Evolutionary conservation across 1,140 invertebrate genomes (phyloP).

Genomic region (Calycopis cecrops): DNA sequence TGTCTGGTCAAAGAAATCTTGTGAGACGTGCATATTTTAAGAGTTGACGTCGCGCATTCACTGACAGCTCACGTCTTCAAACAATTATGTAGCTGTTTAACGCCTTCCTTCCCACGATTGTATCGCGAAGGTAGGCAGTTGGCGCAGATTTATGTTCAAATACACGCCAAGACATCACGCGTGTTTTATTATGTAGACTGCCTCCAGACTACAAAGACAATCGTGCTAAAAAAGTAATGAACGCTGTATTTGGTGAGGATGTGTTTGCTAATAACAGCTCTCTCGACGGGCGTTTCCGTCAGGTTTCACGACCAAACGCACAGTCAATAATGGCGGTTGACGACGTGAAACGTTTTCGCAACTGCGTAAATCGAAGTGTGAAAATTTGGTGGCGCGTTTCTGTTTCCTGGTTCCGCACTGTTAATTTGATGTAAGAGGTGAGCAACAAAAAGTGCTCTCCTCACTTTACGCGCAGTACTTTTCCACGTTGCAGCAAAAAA

Average conservation of each 20-base stretch:
- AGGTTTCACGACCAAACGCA: constrained; percentile 6
- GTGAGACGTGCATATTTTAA: constrained; percentile 30
- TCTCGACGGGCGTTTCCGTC: neutral
- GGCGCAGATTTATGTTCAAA: constrained; percentile 51
- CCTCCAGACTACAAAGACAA: constrained; percentile 22
- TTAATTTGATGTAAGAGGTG: constrained; percentile 55
- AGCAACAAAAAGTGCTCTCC: constrained; percentile 6
- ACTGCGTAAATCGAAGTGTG: constrained; percentile 39
- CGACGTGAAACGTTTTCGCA: constrained; percentile 27
- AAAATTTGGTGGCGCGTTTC: constrained; percentile 42
- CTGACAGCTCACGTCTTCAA: constrained; percentile 49
- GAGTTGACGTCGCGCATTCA: constrained; percentile 38
- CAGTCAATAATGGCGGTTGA: constrained; percentile 26
- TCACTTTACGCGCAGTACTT: constrained; percentile 27
- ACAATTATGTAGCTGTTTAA: constrained; percentile 59
- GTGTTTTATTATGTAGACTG: constrained; percentile 27
- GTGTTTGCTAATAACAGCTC: constrained; percentile 11
- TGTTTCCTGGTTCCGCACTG: constrained; percentile 50
- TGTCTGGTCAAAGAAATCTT: constrained; percentile 25
- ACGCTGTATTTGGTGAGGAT: neutral
- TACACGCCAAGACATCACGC: constrained; percentile 27
- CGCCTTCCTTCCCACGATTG: constrained; percentile 60
- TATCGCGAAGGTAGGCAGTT: constrained; percentile 44
- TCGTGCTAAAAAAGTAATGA: constrained; percentile 14
- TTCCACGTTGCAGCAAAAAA: constrained; percentile 19